Evolutionary conservation across 2,113 vertebrate species (phyloP).

Genomic region (Synchiropus splendidus): DNA sequence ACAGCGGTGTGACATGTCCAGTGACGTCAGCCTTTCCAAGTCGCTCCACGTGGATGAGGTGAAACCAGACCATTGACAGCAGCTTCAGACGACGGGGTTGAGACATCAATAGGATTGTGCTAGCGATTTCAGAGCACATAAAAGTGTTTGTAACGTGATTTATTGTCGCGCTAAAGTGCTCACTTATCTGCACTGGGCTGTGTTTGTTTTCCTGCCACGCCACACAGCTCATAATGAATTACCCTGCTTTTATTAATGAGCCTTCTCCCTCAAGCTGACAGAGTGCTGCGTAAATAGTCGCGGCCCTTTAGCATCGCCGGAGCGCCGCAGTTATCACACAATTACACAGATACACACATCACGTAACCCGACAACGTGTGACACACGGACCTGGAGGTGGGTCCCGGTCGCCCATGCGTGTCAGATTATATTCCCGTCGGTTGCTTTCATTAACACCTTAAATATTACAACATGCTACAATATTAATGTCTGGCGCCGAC

Average conservation of each 20-base stretch:
- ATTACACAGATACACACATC: constrained; percentile 3
- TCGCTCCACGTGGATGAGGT: no score
- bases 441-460: constrained; percentile 46
- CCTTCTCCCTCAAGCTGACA: constrained; percentile 21
- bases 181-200: background rate
- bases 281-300: constrained; percentile 28
- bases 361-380: no score
- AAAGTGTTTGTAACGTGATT: no score
- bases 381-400: constrained; percentile 23
- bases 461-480: constrained; percentile 32
- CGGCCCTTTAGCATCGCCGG: constrained; percentile 13
- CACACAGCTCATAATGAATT: constrained; percentile 25
- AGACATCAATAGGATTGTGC: no score
- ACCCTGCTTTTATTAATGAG: constrained; percentile 29
- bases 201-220: constrained; percentile 20
- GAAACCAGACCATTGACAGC: no score
- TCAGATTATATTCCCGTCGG: constrained; percentile 11
- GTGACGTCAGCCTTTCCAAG: no score
- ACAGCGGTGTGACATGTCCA: no score
- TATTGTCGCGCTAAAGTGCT: constrained; percentile 4
- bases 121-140: no score
- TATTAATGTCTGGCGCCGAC: constrained; percentile 27
- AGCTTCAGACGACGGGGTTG: no score
- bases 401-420: constrained; percentile 16
- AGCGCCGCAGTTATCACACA: constrained; percentile 12